These are phyloP conservation scores for Eupithecia insigniata DNA, from an alignment of 2,888 invertebrate species.

Conservation along the genomic window DNA sequence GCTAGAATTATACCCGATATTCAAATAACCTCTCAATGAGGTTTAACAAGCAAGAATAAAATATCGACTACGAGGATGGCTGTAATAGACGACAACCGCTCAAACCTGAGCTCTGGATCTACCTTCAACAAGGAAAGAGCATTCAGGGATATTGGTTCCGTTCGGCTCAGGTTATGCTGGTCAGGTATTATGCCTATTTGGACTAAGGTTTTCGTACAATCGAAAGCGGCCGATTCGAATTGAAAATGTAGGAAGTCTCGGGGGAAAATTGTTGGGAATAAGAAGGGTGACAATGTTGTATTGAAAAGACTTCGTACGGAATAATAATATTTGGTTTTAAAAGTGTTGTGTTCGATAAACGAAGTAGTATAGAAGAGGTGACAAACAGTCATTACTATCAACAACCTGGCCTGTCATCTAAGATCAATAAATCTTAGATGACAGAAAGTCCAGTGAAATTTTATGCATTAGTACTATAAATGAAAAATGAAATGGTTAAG, in stretches of 20 bases:
- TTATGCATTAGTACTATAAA: neutral
- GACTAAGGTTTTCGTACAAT: constrained; percentile 73
- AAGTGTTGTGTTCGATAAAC: neutral
- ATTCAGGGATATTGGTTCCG: constrained; percentile 25
- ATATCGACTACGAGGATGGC: constrained; percentile 70
- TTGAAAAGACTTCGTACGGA: constrained; percentile 50
- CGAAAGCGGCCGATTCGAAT: constrained; percentile 69
- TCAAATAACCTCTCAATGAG: constrained; percentile 67
- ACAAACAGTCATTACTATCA: neutral
- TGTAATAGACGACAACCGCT: constrained; percentile 55
- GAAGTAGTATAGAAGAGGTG: neutral
- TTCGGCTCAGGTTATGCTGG: constrained; percentile 52
- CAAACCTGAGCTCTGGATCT: constrained; percentile 38
- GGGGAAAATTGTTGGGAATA: constrained; percentile 61
- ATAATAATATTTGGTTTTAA: constrained; percentile 32
- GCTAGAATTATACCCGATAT: constrained; percentile 49
- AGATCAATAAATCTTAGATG: neutral
- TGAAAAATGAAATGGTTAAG: neutral
- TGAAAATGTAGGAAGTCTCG: constrained; percentile 76
- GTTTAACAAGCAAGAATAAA: constrained; percentile 78
- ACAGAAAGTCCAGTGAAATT: neutral
- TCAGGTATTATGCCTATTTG: constrained; percentile 55
- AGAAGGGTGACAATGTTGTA: constrained; percentile 50
- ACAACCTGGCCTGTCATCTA: neutral
- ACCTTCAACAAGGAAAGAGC: constrained; percentile 19